Percentiles rank a stretch among this genome's conserved stretches.
Conservation (phyloP, 1,140 invertebrate species). For the Drosophila bipectinata region DNA sequence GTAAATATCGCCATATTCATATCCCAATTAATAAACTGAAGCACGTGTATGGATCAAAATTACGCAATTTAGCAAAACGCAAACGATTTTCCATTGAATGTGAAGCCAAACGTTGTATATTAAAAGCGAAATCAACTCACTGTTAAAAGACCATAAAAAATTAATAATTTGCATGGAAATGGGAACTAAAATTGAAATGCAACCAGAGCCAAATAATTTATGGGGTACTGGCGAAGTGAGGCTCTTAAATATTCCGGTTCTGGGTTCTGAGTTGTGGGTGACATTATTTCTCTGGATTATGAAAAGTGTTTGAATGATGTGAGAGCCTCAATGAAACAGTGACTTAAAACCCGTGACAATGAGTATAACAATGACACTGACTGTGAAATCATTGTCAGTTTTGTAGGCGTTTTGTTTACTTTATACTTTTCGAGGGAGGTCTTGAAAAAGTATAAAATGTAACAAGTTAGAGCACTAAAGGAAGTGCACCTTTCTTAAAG, state of each 20-base stretch:
- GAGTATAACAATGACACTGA: conserved; percentile 27
- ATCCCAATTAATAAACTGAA: conserved; percentile 5
- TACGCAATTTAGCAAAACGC: neutral
- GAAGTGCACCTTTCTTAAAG: too few relatives aligned
- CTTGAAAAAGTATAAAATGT: neutral
- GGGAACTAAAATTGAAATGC: conserved; percentile 22
- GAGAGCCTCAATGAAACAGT: conserved; percentile 3
- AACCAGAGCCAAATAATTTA: conserved; percentile 13
- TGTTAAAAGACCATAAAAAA: conserved; percentile 9
- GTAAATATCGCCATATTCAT: conserved; percentile 17
- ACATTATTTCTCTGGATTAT: conserved; percentile 13
- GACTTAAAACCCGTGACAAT: conserved; percentile 17
- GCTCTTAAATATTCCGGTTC: neutral
- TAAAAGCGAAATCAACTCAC: conserved; percentile 16
- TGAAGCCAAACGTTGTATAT: neutral
- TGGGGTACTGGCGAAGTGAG: conserved; percentile 1
- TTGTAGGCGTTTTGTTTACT: conserved; percentile 19
- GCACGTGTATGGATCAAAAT: conserved; percentile 15
- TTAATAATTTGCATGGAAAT: conserved; percentile 33
- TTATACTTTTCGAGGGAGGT: neutral
- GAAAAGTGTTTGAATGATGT: conserved; percentile 5
- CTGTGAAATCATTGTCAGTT: conserved; percentile 23
- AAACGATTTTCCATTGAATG: neutral
- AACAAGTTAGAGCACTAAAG: neutral
- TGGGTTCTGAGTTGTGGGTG: conserved; percentile 3